These are phyloP conservation scores for Semibalanus balanoides DNA, from an alignment of 1,140 invertebrate species.

Conservation along the genomic window DNA sequence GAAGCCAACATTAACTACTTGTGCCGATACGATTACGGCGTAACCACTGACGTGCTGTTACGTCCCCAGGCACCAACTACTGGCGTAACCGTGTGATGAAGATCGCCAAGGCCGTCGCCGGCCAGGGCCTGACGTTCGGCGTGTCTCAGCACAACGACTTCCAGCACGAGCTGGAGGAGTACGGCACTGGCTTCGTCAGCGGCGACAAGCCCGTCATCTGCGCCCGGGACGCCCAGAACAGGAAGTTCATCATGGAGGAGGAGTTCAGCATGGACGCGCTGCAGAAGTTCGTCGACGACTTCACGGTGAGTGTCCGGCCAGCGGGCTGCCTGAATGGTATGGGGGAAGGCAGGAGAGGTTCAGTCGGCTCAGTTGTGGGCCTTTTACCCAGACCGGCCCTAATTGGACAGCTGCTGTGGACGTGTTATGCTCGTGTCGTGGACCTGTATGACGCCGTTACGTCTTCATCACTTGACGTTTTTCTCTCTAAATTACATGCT, in stretches of 20 bases:
- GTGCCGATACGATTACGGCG: no score
- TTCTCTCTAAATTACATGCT: no score
- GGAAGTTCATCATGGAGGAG: constrained; percentile 79
- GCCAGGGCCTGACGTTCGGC: constrained; percentile 64
- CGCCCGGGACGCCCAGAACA: constrained; percentile 60
- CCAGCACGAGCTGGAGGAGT: constrained; percentile 85
- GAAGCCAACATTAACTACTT: no score
- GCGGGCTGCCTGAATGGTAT: no score
- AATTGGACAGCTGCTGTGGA: no score
- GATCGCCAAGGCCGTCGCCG: constrained; percentile 72
- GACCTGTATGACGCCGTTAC: no score
- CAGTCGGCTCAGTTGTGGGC: no score
- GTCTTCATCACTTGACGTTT: no score
- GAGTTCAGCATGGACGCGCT: constrained; percentile 53
- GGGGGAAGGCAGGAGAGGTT: no score
- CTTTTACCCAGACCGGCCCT: no score
- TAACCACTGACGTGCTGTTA: not conserved
- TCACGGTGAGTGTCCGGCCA: not conserved
- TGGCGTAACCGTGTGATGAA: constrained; percentile 95
- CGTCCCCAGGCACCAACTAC: constrained; percentile 74
- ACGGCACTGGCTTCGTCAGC: constrained; percentile 70
- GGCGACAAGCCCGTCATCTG: constrained; percentile 80
- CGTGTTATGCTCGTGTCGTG: no score
- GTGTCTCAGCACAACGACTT: constrained; percentile 85
- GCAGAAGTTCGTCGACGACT: not conserved